A percentile compares a stretch with the other conserved stretches of the same genome.
phyloP scores from a whole-genome alignment of 2,113 vertebrate species.

The Bos indicus region DNA sequence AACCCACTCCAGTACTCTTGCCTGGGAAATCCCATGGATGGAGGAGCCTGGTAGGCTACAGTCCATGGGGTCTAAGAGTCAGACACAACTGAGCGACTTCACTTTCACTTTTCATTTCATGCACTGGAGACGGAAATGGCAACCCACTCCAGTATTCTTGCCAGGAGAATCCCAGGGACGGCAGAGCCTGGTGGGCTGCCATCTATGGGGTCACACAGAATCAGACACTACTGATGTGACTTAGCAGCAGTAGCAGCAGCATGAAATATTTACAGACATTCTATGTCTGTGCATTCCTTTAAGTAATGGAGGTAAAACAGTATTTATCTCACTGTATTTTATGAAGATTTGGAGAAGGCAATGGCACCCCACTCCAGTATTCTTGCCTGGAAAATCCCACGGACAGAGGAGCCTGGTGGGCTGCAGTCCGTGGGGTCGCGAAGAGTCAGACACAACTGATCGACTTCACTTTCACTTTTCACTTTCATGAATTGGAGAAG shows the following conservation, averaged over 20 bases:
- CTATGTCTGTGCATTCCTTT: background rate
- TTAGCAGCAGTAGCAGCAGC: background rate
- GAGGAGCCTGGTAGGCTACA: background rate
- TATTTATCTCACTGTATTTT: background rate
- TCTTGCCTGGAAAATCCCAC: background rate
- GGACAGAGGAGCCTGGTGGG: background rate
- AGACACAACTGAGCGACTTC: background rate
- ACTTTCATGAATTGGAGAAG: background rate
- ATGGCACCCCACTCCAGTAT: background rate
- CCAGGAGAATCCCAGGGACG: background rate
- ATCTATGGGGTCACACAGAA: fast-evolving
- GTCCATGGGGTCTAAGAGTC: background rate
- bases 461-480: background rate
- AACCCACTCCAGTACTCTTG: background rate
- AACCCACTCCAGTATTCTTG: background rate
- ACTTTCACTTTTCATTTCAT: background rate
- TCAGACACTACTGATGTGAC: fast-evolving
- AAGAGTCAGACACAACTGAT: background rate
- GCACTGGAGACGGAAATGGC: background rate
- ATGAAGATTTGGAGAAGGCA: background rate
- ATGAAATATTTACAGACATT: background rate
- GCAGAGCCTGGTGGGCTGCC: background rate
- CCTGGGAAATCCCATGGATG: background rate
- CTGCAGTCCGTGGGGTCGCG: background rate
- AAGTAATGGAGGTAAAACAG: background rate